A percentile compares a stretch with the other conserved stretches of the same genome.
phyloP scores from a whole-genome alignment of 2,797 vertebrate species.

The Choloepus didactylus region DNA sequence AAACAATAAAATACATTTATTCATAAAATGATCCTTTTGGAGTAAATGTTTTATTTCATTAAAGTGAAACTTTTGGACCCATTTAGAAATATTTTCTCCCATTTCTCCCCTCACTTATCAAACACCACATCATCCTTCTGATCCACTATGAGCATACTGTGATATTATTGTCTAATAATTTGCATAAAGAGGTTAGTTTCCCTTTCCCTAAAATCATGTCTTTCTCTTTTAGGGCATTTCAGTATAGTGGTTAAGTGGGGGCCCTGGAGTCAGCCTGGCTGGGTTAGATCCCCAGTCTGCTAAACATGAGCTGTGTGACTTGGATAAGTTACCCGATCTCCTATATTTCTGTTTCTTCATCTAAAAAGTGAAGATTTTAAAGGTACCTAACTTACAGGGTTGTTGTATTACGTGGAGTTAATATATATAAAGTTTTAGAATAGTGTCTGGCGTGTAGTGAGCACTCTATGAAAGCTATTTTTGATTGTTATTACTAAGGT shows the following conservation, averaged over 20 bases:
- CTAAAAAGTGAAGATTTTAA: background rate
- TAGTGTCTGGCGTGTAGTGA: background rate
- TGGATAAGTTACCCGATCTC: background rate
- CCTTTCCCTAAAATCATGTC: background rate
- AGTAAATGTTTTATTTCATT: background rate
- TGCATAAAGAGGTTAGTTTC: background rate
- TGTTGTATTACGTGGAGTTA: background rate
- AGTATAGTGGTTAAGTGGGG: background rate
- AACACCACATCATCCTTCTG: too few species aligned
- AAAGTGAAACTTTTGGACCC: background rate
- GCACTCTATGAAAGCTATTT: background rate
- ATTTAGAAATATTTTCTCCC: constrained; percentile 15
- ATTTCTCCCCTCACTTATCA: background rate
- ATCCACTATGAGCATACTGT: background rate
- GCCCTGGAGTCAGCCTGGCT: background rate
- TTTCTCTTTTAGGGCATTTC: background rate
- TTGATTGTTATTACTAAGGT: background rate
- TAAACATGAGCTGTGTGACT: background rate
- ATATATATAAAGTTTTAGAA: background rate
- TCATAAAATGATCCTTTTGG: background rate
- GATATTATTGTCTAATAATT: background rate
- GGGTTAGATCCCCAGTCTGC: background rate
- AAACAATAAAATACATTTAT: background rate
- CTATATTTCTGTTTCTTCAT: background rate
- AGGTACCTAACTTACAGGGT: background rate